Base-by-base conservation (phyloP, 2,888 invertebrate species). In the Diachrysia chrysitis region DNA sequence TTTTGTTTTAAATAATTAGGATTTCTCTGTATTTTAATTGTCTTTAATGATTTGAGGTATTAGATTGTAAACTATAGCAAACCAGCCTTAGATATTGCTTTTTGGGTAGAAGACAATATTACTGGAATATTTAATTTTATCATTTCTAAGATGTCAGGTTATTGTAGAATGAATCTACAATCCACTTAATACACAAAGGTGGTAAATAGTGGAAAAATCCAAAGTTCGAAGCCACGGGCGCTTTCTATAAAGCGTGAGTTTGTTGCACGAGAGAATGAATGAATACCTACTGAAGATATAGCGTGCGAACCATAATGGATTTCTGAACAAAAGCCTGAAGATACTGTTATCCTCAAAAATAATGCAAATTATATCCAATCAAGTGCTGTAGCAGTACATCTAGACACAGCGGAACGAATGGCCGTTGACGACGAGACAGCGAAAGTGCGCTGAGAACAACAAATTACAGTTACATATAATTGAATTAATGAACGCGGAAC, bases 381-480 rank as follows among this genome's bases (percentile, higher is more conserved):
- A 51, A 51, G 19, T 21, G 48, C 14, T 51, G 48, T 21, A 51
- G 48, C 19, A 51, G 48, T 21, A 19, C 48, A 51, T 21, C 12
- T 19, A 51, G 48, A 48, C 21, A 12, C 48, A 58, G 23, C 69
- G 63, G 63, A 73, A 69, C 69, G 53, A 69, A 69, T 76, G 42
- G 16, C 53, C 32, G 55, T 21, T 64, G 46, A 12, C 23, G n/a
- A 16, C 58, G 62, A 10, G 19, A 12, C 48, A 76, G 69, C 53
- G 75, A 76, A 76, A 76, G 76, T 69, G 72, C 64, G 76, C 55
- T 1, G 56, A 57, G 66, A 70, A 69, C 65, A 58, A 69, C 56
- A 53, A 69, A 23, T n/a, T 37, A 61, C 76, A 63, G 71, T 77
- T 66, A 57, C 37, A 60, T 51, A 68, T 63, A 75, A 75, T 77